These are phyloP conservation scores for Osmerus mordax DNA, from an alignment of 2,113 vertebrate species.

Conservation along the genomic window DNA sequence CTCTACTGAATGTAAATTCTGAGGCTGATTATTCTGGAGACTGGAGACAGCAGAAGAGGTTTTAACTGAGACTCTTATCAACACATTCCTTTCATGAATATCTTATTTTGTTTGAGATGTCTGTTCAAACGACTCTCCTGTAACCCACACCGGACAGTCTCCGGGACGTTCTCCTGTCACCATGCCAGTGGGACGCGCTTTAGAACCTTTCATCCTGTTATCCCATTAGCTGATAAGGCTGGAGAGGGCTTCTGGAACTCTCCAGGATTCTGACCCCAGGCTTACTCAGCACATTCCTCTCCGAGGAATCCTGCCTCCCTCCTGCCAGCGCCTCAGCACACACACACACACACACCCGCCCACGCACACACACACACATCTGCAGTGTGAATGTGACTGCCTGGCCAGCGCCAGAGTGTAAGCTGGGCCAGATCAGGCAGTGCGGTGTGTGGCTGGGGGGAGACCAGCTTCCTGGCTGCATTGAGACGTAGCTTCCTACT, in stretches of 20 bases:
- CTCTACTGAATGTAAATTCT: too few relatives aligned
- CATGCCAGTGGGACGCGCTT: constrained; percentile 27
- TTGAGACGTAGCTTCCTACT: too few relatives aligned
- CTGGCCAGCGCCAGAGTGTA: too few relatives aligned
- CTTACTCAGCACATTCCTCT: constrained; percentile 50
- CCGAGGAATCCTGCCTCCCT: constrained; percentile 25
- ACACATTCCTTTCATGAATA: too few relatives aligned
- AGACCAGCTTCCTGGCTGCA: too few relatives aligned
- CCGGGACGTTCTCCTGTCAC: constrained; percentile 5
- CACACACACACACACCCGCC: constrained; percentile 1
- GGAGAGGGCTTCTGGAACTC: constrained; percentile 22
- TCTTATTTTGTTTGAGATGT: too few relatives aligned
- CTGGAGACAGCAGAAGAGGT: too few relatives aligned
- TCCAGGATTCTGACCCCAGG: constrained; percentile 30
- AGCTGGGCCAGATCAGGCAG: too few relatives aligned
- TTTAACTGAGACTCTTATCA: too few relatives aligned
- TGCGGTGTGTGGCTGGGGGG: too few relatives aligned
- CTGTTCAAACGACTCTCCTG: too few relatives aligned
- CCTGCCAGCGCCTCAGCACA: constrained; percentile 22
- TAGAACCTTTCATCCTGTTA: constrained; percentile 45
- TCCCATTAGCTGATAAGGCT: constrained; percentile 45
- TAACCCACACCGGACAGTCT: not conserved
- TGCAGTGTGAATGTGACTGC: not conserved
- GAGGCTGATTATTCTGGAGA: too few relatives aligned
- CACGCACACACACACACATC: constrained; percentile 17